Conservation (phyloP, 2,797 vertebrate species). For the Fratercula arctica region DNA sequence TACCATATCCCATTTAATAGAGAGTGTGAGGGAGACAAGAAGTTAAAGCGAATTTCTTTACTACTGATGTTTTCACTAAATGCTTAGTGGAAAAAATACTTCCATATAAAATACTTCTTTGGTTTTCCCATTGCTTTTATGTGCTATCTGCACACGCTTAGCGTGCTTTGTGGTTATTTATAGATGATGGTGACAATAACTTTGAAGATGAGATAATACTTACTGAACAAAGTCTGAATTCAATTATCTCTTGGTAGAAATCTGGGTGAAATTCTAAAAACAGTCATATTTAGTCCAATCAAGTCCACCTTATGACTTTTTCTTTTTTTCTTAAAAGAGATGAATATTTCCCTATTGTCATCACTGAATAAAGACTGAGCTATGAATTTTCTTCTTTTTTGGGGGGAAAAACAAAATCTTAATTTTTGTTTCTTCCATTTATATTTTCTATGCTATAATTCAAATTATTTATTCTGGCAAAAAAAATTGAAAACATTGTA, state of each 20-base stretch:
- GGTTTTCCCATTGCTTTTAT: not conserved
- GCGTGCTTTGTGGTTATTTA: not conserved
- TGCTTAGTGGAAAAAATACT: not conserved
- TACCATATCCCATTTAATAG: not conserved
- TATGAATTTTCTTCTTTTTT: not conserved
- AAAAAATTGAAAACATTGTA: not conserved
- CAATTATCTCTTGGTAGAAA: not conserved
- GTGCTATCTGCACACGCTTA: not conserved
- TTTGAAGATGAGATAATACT: not conserved
- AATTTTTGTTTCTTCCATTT: not conserved
- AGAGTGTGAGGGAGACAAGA: not conserved
- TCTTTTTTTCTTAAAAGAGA: not conserved
- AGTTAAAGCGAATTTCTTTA: not conserved
- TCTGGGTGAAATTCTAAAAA: not conserved
- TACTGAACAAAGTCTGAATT: not conserved
- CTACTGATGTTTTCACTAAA: not conserved
- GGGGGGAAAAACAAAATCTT: not conserved
- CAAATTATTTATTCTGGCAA: not conserved
- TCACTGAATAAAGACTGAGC: not conserved
- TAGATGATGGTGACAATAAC: not conserved
- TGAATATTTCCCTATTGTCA: not conserved
- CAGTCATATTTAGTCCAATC: not conserved
- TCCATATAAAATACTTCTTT: not conserved
- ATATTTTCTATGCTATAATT: not conserved
- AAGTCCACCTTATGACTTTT: not conserved